Evolutionary conservation across 2,797 vertebrate genomes (phyloP).

Genomic region (Pseudochirops corinnae): DNA sequence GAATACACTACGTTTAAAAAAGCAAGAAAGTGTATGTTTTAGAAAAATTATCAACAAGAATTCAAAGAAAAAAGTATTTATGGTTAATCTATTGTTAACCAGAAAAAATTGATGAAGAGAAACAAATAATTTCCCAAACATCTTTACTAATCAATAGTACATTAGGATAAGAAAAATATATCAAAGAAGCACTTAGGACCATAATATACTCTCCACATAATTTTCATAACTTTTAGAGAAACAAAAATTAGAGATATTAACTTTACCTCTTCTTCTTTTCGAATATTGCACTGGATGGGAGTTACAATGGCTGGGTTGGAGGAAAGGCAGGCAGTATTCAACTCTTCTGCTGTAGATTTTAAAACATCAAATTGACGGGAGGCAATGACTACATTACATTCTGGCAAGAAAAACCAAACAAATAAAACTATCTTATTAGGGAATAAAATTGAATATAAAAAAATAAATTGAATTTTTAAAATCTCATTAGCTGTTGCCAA

Average conservation of each 20-base stretch:
- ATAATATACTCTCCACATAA: neutral
- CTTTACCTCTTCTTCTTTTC: slow-evolving; percentile 92
- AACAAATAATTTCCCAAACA: neutral
- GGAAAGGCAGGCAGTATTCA: slow-evolving; percentile 85
- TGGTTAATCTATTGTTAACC: neutral
- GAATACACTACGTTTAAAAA: neutral
- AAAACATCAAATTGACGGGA: slow-evolving; percentile 91
- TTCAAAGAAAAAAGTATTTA: neutral
- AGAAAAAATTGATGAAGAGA: neutral
- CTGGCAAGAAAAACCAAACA: slow-evolving; percentile 81
- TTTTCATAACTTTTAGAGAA: neutral
- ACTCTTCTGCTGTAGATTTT: slow-evolving; percentile 88
- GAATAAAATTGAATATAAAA: neutral
- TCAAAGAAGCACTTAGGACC: neutral
- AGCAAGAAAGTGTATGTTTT: neutral
- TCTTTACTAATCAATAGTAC: neutral
- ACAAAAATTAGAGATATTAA: neutral
- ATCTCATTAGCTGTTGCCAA: neutral
- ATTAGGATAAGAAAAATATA: neutral
- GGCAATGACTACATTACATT: slow-evolving; percentile 94
- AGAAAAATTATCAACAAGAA: neutral
- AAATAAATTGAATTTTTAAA: neutral
- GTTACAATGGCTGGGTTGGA: slow-evolving; percentile 85
- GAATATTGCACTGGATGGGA: slow-evolving; percentile 93
- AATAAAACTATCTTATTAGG: neutral